These are phyloP conservation scores for Eristalis intricaria DNA, from an alignment of 2,888 invertebrate species.

Conservation along the genomic window DNA sequence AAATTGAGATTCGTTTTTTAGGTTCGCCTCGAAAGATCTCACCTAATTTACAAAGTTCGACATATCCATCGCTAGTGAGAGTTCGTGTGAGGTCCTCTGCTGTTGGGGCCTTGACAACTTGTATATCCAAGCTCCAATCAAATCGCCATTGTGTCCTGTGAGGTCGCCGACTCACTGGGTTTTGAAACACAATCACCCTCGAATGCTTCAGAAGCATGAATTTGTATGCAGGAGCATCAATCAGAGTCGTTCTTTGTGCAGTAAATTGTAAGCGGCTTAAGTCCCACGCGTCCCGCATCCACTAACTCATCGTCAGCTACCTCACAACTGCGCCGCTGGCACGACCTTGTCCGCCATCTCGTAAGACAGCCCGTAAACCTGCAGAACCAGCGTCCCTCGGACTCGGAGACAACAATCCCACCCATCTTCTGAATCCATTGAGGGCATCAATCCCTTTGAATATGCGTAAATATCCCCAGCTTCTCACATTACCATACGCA, in stretches of 20 bases:
- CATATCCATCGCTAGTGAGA: too few relatives aligned
- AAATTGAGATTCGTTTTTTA: too few relatives aligned
- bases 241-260: neutral
- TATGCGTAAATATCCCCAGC: conserved; percentile 26
- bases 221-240: neutral
- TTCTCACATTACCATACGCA: conserved; percentile 53
- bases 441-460: conserved; percentile 48
- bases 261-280: neutral
- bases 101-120: too few relatives aligned
- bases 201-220: neutral
- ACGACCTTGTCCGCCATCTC: neutral
- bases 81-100: too few relatives aligned
- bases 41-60: too few relatives aligned
- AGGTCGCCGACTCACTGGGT: too few relatives aligned
- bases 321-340: neutral
- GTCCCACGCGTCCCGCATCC: neutral
- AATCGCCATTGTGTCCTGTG: too few relatives aligned
- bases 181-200: too few relatives aligned
- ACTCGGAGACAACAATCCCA: neutral
- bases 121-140: too few relatives aligned
- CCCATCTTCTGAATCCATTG: conserved; percentile 11
- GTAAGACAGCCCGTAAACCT: neutral
- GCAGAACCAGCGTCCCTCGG: neutral
- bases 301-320: neutral
- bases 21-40: too few relatives aligned